Conservation (phyloP, 2,113 vertebrate species). For the Coregonus clupeaformis region DNA sequence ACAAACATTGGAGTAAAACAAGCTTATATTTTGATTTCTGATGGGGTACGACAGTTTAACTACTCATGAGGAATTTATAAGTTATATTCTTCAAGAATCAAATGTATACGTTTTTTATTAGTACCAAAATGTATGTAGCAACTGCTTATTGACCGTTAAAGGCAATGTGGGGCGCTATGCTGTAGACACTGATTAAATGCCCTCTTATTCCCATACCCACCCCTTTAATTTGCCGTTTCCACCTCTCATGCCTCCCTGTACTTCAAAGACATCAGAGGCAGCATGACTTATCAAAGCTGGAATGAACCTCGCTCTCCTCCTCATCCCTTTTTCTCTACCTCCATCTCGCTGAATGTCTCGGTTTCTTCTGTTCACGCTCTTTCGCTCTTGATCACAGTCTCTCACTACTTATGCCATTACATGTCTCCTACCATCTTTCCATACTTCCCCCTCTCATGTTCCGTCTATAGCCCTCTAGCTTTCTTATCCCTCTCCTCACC, state of each 20-base stretch:
- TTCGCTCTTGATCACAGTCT: background rate
- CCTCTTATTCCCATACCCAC: conserved; percentile 33
- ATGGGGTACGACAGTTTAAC: no score
- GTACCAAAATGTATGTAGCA: no score
- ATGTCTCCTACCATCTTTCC: background rate
- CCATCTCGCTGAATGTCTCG: background rate
- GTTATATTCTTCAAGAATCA: no score
- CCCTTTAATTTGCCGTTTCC: conserved; percentile 63
- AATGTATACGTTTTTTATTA: no score
- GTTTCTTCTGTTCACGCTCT: background rate
- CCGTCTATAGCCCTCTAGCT: no score
- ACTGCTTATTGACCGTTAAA: background rate
- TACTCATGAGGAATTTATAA: no score
- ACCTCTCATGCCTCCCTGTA: conserved; percentile 58
- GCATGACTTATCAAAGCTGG: conserved; percentile 50
- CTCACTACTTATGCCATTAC: background rate
- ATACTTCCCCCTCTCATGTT: background rate
- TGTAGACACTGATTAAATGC: conserved; percentile 47
- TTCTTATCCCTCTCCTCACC: no score
- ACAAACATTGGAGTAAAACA: no score
- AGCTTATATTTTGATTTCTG: no score
- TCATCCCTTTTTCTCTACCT: conserved; percentile 9
- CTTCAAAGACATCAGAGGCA: conserved; percentile 59
- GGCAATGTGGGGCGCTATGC: background rate
- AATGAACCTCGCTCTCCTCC: conserved; percentile 6